Evolutionary conservation across 1,140 invertebrate genomes (phyloP).

Genomic region (Drosophila malerkotliana): DNA sequence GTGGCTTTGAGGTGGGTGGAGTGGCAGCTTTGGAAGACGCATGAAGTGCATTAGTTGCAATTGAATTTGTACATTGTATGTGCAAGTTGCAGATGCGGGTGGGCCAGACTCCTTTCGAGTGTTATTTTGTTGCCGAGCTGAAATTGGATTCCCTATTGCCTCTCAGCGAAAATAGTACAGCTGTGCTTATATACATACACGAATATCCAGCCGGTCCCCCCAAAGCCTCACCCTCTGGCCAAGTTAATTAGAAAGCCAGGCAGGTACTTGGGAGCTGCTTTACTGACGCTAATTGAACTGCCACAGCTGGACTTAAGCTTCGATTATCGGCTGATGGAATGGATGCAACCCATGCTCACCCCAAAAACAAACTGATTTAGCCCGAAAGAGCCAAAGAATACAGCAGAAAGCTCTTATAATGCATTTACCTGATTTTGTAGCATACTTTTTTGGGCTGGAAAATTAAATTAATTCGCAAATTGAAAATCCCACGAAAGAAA

Average conservation of each 20-base stretch:
- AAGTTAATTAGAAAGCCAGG: constrained; percentile 63
- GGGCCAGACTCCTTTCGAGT: constrained; percentile 39
- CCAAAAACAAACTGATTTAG: constrained; percentile 18
- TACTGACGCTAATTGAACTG: constrained; percentile 61
- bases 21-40: constrained; percentile 26
- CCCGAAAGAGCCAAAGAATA: constrained; percentile 18
- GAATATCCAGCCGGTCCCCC: background rate
- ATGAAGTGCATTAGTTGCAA: constrained; percentile 74
- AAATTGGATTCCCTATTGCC: constrained; percentile 58
- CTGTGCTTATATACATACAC: constrained; percentile 13
- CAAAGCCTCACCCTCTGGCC: constrained; percentile 3
- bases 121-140: constrained; percentile 49
- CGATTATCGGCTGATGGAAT: constrained; percentile 27
- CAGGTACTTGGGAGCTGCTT: constrained; percentile 51
- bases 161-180: constrained; percentile 29
- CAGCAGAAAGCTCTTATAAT: background rate
- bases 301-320: constrained; percentile 42
- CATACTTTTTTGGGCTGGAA: background rate
- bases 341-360: constrained; percentile 3
- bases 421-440: background rate
- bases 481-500: background rate
- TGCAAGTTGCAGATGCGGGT: constrained; percentile 15
- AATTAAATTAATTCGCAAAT: constrained; percentile 9
- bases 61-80: constrained; percentile 70
- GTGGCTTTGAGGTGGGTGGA: background rate